Percentiles rank a stretch among this genome's conserved stretches.
Evolutionary conservation across 2,113 vertebrate species (phyloP).

Genomic region (Hippocampus abdominalis): DNA sequence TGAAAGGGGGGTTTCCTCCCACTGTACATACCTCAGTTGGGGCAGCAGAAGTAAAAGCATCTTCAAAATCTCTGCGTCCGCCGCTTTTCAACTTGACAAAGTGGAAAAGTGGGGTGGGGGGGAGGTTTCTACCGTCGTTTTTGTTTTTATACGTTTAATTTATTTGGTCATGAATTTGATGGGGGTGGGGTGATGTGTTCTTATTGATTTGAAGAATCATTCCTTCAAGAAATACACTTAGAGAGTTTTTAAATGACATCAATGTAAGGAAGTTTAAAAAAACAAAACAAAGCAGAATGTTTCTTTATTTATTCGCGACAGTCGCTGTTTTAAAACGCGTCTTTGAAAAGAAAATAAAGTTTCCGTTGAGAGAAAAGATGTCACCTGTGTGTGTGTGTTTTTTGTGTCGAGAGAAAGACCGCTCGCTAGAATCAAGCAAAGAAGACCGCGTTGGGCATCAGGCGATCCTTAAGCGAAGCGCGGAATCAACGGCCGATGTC

Average conservation of each 20-base stretch:
- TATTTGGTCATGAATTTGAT: slow-evolving; percentile 65
- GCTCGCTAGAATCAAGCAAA: not conserved
- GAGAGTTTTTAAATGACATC: slow-evolving; percentile 77
- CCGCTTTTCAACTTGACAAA: slow-evolving; percentile 62
- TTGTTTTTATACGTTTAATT: slow-evolving; percentile 71
- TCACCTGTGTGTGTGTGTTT: not conserved
- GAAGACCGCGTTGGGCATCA: too few relatives aligned
- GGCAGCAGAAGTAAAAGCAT: slow-evolving; percentile 41
- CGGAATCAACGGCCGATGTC: not conserved
- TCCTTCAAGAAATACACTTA: slow-evolving; percentile 67
- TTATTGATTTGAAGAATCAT: slow-evolving; percentile 65
- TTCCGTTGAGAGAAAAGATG: slow-evolving; percentile 70
- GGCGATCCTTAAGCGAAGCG: not conserved
- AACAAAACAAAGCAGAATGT: slow-evolving; percentile 59
- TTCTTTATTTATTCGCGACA: slow-evolving; percentile 80
- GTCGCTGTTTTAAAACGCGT: slow-evolving; percentile 77
- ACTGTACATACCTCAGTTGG: slow-evolving; percentile 72
- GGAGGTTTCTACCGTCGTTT: slow-evolving; percentile 73
- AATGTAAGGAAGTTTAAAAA: slow-evolving; percentile 70
- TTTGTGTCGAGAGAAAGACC: not conserved
- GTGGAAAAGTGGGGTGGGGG: slow-evolving; percentile 57
- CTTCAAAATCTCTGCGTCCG: slow-evolving; percentile 64
- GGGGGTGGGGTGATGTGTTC: slow-evolving; percentile 51
- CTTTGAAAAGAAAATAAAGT: slow-evolving; percentile 78
- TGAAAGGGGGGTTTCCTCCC: slow-evolving; percentile 44